Evolutionary conservation across 2,113 vertebrate genomes (phyloP).

Genomic region (Actinemys pallida): DNA sequence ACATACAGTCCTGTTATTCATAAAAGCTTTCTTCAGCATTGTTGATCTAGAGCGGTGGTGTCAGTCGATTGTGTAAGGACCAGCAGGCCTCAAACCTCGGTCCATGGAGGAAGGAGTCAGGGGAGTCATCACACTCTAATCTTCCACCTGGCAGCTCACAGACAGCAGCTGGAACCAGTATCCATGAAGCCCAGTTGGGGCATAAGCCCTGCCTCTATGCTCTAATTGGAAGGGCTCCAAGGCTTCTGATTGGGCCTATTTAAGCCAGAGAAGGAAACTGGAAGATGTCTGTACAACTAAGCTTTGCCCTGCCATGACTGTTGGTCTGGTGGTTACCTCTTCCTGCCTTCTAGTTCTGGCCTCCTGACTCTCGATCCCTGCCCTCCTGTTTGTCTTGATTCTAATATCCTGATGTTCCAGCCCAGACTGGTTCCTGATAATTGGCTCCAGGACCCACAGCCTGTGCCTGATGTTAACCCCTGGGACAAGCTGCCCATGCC

Average conservation of each 20-base stretch:
- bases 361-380: neutral
- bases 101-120: neutral
- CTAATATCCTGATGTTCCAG: neutral
- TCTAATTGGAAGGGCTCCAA: neutral
- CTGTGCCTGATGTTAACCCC: neutral
- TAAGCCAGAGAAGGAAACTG: neutral
- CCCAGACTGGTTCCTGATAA: neutral
- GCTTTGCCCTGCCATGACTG: neutral
- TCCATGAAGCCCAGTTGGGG: no score
- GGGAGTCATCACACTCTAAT: neutral
- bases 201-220: no score
- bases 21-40: neutral
- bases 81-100: neutral
- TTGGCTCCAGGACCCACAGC: neutral
- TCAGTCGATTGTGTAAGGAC: neutral
- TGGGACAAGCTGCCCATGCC: neutral
- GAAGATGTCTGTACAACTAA: neutral
- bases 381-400: neutral
- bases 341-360: neutral
- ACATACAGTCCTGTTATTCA: neutral
- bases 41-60: neutral
- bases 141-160: neutral
- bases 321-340: neutral
- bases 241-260: neutral
- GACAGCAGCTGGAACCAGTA: no score